A percentile compares a stretch with the other conserved stretches of the same genome.
These are phyloP conservation scores for Drosophila kurseongensis DNA, from an alignment of 1,140 invertebrate genomes.

Conservation along the genomic window DNA sequence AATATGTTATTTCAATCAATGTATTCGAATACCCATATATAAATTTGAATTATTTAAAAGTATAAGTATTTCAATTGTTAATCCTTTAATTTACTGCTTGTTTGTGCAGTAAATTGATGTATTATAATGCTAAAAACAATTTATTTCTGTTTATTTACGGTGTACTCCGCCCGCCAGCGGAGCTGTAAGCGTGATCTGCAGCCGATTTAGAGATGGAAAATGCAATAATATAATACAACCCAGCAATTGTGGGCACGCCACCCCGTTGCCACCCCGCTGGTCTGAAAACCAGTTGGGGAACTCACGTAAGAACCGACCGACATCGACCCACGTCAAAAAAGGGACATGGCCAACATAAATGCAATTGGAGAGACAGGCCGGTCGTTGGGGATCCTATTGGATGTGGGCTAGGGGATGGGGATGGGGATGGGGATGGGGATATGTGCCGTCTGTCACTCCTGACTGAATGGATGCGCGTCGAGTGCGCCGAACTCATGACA, in stretches of 20 bases:
- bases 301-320: slow-evolving; percentile 35
- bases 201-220: slow-evolving; percentile 19
- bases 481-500: slow-evolving; percentile 59
- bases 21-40: no score
- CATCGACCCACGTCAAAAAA: slow-evolving; percentile 70
- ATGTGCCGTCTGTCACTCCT: slow-evolving; percentile 55
- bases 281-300: slow-evolving; percentile 53
- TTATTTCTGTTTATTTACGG: not conserved
- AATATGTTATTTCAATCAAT: no score
- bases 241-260: slow-evolving; percentile 2
- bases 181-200: slow-evolving; percentile 1
- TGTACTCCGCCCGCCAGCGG: not conserved
- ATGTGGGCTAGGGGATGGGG: slow-evolving; percentile 4
- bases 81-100: no score
- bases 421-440: slow-evolving; percentile 9
- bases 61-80: no score
- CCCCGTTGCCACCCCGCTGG: not conserved
- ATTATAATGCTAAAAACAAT: not conserved
- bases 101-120: not conserved
- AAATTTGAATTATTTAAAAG: no score
- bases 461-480: slow-evolving; percentile 58
- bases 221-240: slow-evolving; percentile 30
- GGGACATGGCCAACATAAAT: slow-evolving; percentile 58
- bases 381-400: slow-evolving; percentile 29
- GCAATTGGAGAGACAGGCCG: slow-evolving; percentile 52